A percentile compares a stretch with the other conserved stretches of the same genome.
Conservation (phyloP, 2,797 vertebrate species). For the Epinephelus awoara region DNA sequence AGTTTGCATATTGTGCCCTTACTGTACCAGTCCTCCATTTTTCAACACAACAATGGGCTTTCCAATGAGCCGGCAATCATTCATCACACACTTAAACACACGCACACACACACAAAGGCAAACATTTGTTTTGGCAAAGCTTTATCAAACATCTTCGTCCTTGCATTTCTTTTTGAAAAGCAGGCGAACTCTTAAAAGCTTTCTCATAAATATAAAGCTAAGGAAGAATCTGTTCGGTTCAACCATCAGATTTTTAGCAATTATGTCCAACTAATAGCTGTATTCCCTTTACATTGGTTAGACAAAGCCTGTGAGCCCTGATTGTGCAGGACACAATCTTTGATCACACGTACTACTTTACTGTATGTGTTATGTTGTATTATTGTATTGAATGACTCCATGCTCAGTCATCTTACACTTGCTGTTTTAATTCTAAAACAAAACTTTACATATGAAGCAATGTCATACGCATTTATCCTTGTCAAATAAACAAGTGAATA, state of each 20-base stretch:
- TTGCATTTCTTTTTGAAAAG: neutral
- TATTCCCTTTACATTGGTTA: neutral
- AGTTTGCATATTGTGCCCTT: neutral
- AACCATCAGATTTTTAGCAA: neutral
- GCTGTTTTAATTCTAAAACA: too few relatives aligned
- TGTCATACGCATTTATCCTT: too few relatives aligned
- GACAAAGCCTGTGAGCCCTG: too few relatives aligned
- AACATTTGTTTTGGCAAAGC: slow-evolving; percentile 3
- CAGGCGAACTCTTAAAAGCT: neutral
- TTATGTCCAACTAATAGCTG: neutral
- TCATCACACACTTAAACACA: neutral
- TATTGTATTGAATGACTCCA: too few relatives aligned
- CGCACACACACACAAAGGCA: neutral
- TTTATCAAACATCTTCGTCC: neutral
- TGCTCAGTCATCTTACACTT: too few relatives aligned
- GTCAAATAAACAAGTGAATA: neutral
- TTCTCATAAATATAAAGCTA: neutral
- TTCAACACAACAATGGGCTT: too few relatives aligned
- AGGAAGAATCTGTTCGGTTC: neutral
- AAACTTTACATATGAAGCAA: too few relatives aligned
- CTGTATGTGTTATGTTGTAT: too few relatives aligned
- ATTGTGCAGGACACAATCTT: too few relatives aligned
- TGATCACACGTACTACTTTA: too few relatives aligned
- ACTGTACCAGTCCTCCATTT: neutral
- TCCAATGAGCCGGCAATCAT: neutral